These are phyloP conservation scores for Geotrupes spiniger DNA, from an alignment of 2,888 invertebrate genomes.

Conservation along the genomic window DNA sequence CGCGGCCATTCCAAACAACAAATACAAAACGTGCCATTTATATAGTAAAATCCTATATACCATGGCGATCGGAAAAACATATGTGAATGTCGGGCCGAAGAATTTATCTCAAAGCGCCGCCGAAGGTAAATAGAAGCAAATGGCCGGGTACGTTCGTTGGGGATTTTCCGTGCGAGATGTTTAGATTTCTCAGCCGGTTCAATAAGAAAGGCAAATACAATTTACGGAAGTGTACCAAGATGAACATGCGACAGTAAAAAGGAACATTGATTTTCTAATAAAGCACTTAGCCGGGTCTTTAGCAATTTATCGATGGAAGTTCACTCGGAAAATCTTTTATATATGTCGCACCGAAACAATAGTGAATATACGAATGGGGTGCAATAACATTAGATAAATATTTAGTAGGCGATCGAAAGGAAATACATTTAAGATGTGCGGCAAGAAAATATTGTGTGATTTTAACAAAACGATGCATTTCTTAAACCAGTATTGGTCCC, in stretches of 20 bases:
- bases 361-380: too few species aligned
- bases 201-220: conserved; percentile 50
- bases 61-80: too few species aligned
- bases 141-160: conserved; percentile 32
- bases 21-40: too few species aligned
- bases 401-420: too few species aligned
- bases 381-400: too few species aligned
- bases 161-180: conserved; percentile 34
- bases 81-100: not conserved
- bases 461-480: too few species aligned
- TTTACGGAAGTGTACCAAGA: conserved; percentile 42
- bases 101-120: not conserved
- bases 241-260: conserved; percentile 22
- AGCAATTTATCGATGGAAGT: conserved; percentile 19
- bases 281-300: conserved; percentile 22
- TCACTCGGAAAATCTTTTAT: conserved; percentile 1
- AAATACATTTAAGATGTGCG: too few species aligned
- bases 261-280: conserved; percentile 26
- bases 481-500: too few species aligned
- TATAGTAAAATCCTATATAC: too few species aligned
- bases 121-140: conserved; percentile 36
- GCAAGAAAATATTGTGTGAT: too few species aligned
- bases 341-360: not conserved
- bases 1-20: not conserved
- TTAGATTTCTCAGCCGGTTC: conserved; percentile 29